Base-by-base conservation (phyloP, 2,888 invertebrate genomes). In the Tineola bisselliella region DNA sequence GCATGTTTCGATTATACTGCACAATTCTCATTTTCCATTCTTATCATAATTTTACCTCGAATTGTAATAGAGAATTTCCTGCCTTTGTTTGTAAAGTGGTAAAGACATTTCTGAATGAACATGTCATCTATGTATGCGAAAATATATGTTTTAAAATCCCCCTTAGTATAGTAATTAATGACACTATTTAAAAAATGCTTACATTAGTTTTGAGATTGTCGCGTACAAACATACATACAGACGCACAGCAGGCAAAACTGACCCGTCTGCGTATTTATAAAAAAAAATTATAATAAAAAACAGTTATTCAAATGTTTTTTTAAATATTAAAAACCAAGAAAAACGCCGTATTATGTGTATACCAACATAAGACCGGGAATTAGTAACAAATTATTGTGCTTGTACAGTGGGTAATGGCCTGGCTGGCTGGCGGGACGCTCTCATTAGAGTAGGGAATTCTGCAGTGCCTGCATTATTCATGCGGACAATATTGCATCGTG, bases 381-480 rank as follows among this genome's bases (percentile, higher is more conserved):
- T 80, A 84, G 79, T 77, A 80, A 81, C 81, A 79, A 82, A 81
- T 84, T 79, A 82, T 82, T 81, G 77, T 74, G 74, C 74, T 75
- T 72, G 76, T 74, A 74, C 75, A 71, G 77, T 71, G 61, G 71
- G 76, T 79, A 81, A 81, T 81, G 74, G 76, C 73, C 64, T 68
- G 70, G 70, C 64, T 68, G 70, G 70, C 69, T 68, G 75, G 76
- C 75, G 77, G 38, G 77, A 75, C 76, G 75, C 72, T 43, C 75
- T 84, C 83, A 84, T 86, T 84, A 84, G 82, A 78, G 79, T 74
- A 72, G 72, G 73, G 66, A 71, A 73, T 75, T 75, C 72, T 74
- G 75, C 71, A 71, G 72, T 66, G 70, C 76, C 70, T 84, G 84
- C 84, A 86, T 86, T 84, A 86, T 84, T 84, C 84, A 84, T 84